Percentiles rank a stretch among this genome's conserved stretches.
phyloP scores from a whole-genome alignment of 2,113 vertebrate species.

The Elanoides forficatus region DNA sequence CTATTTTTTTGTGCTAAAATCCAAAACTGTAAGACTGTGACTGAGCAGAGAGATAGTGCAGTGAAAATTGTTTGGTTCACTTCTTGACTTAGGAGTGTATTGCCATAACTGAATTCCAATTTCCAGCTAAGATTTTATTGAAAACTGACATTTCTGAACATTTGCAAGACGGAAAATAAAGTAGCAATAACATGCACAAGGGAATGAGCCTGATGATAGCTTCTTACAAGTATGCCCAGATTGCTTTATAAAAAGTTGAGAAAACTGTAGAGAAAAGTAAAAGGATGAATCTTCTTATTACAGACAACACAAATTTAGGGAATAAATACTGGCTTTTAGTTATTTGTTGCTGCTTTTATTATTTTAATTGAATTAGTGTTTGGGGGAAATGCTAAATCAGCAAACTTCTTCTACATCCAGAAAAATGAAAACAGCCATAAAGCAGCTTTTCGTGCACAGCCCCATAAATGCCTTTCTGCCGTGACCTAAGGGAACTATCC shows the following conservation, averaged over 20 bases:
- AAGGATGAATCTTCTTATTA: neutral
- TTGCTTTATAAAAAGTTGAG: neutral
- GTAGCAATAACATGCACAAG: neutral
- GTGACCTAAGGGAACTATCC: neutral
- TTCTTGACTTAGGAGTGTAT: neutral
- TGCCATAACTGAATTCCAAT: neutral
- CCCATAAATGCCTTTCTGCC: neutral
- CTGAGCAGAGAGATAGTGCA: neutral
- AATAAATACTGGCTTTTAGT: neutral
- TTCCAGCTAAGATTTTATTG: neutral
- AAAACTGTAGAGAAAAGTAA: neutral
- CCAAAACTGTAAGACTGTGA: neutral
- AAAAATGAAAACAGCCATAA: neutral
- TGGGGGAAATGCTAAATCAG: neutral
- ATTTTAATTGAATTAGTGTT: neutral
- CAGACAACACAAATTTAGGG: neutral
- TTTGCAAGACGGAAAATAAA: neutral
- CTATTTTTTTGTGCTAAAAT: neutral
- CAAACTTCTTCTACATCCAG: neutral
- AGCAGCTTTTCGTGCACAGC: neutral
- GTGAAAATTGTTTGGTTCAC: neutral
- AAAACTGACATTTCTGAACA: neutral
- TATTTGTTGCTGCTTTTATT: neutral
- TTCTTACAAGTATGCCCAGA: neutral
- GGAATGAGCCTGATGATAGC: neutral